Evolutionary conservation across 2,888 invertebrate species (phyloP).

Genomic region (Oscheius sp.): DNA sequence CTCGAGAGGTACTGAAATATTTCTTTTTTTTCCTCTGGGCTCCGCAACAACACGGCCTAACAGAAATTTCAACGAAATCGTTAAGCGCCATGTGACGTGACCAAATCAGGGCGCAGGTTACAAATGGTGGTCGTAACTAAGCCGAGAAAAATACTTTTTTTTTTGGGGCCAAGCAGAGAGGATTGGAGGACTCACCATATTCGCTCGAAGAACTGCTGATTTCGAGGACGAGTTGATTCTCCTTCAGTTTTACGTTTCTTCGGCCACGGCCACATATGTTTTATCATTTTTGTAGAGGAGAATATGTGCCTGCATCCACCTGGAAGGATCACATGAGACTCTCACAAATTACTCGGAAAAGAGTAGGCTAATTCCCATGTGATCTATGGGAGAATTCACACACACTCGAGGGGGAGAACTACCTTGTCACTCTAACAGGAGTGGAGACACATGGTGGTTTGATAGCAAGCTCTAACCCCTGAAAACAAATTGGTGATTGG

Average conservation of each 20-base stretch:
- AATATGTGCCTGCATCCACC: not conserved
- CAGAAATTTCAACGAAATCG: slow-evolving; percentile 16
- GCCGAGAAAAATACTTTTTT: not conserved
- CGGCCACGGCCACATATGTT: not conserved
- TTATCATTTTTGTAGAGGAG: not conserved
- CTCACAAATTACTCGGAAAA: not conserved
- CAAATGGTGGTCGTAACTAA: not conserved
- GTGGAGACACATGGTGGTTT: too few species aligned
- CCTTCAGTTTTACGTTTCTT: slow-evolving; percentile 18
- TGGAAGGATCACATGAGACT: not conserved
- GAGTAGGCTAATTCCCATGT: too few species aligned
- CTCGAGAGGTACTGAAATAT: slow-evolving; percentile 25
- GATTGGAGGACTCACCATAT: slow-evolving; percentile 3
- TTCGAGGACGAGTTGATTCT: not conserved
- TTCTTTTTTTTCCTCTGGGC: not conserved
- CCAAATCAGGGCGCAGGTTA: not conserved
- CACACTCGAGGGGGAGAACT: too few species aligned
- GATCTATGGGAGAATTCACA: too few species aligned
- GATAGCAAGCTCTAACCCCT: too few species aligned
- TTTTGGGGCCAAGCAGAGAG: too few species aligned
- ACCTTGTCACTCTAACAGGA: too few species aligned
- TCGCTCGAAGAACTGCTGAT: not conserved
- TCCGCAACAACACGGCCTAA: not conserved
- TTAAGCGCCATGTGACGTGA: slow-evolving; percentile 1
- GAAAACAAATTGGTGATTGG: too few species aligned